Evolutionary conservation across 2,888 invertebrate species (phyloP).

Genomic region (Thysanoteuthis rhombus): DNA sequence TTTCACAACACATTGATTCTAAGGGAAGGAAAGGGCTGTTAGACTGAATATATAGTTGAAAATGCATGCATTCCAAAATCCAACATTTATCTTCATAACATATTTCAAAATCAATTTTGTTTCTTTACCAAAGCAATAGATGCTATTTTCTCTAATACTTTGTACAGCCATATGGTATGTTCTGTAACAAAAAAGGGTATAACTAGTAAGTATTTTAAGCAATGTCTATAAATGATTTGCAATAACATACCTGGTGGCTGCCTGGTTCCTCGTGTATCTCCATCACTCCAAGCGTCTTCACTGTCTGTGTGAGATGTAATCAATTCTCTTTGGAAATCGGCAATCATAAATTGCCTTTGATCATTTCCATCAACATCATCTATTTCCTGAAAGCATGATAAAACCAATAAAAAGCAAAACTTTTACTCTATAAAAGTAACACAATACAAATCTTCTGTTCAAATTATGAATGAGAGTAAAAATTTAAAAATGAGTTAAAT

Average conservation of each 20-base stretch:
- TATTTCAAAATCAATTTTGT: no score
- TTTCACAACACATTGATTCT: not conserved
- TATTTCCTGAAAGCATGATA: not conserved
- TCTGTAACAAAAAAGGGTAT: no score
- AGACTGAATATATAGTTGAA: not conserved
- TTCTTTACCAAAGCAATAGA: not conserved
- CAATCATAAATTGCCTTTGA: not conserved
- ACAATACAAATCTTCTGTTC: no score
- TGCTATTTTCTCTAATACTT: not conserved
- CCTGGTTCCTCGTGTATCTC: not conserved
- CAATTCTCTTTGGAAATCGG: not conserved
- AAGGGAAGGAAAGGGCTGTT: not conserved
- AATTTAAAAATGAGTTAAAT: no score
- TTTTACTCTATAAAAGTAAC: no score
- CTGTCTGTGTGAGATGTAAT: not conserved
- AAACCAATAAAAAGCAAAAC: no score
- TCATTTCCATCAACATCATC: not conserved
- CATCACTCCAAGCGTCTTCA: not conserved
- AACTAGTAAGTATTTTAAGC: not conserved
- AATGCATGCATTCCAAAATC: not conserved
- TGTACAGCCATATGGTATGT: no score
- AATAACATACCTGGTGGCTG: not conserved
- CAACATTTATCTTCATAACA: no score
- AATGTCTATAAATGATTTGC: not conserved
- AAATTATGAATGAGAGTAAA: no score